A percentile compares a stretch with the other conserved stretches of the same genome.
Evolutionary conservation across 2,113 vertebrate species (phyloP).

Genomic region (Amia ocellicauda): DNA sequence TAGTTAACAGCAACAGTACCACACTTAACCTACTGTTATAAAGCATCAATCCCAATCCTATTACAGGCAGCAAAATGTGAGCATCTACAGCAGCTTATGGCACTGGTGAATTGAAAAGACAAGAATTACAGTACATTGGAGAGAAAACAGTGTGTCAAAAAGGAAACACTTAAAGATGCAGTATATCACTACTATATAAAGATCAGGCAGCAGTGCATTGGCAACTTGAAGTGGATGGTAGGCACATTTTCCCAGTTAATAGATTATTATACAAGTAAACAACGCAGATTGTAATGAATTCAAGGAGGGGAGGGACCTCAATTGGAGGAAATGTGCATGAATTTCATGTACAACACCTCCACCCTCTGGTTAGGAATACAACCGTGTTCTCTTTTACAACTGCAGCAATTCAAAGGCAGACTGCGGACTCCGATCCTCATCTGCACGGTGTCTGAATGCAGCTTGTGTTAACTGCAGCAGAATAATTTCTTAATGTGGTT

Average conservation of each 20-base stretch:
- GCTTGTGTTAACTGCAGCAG: too few species aligned
- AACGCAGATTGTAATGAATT: too few species aligned
- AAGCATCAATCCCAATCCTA: background rate
- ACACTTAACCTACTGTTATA: background rate
- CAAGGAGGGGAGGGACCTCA: too few species aligned
- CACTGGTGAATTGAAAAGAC: background rate
- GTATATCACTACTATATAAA: background rate
- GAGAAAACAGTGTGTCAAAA: background rate
- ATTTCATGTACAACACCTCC: background rate
- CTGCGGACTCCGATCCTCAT: too few species aligned
- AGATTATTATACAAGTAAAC: too few species aligned
- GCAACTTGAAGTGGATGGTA: too few species aligned
- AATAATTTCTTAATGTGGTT: too few species aligned
- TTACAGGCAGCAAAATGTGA: background rate
- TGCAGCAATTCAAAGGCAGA: too few species aligned
- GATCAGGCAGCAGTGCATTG: background rate
- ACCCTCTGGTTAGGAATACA: background rate
- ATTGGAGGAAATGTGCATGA: background rate
- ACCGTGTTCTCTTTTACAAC: too few species aligned
- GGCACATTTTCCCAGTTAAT: too few species aligned
- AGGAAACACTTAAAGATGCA: background rate
- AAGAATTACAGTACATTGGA: background rate
- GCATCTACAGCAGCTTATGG: constrained; percentile 6
- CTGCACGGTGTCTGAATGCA: too few species aligned
- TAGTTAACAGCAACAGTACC: background rate